Conservation (phyloP, 2,797 vertebrate genomes). For the Sandelia bainsii region DNA sequence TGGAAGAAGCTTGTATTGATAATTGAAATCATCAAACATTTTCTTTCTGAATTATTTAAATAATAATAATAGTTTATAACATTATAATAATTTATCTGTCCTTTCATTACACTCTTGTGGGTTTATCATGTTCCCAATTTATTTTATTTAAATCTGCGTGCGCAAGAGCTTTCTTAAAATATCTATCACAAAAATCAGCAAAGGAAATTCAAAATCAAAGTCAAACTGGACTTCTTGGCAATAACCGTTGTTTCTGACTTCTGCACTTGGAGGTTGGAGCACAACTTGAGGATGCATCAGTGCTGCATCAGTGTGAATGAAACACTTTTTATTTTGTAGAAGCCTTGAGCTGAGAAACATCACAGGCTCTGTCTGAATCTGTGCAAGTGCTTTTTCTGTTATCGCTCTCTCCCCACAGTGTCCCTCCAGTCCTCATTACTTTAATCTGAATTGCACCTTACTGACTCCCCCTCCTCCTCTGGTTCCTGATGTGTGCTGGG, state of each 20-base stretch:
- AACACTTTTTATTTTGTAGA: constrained; percentile 26
- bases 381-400: constrained; percentile 29
- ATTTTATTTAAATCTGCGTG: no score
- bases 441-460: constrained; percentile 54
- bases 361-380: constrained; percentile 22
- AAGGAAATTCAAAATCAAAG: no score
- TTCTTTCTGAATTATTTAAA: no score
- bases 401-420: constrained; percentile 20
- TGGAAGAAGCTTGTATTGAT: not conserved
- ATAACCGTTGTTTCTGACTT: not conserved
- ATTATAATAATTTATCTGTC: no score
- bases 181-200: no score
- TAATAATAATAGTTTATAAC: no score
- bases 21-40: no score
- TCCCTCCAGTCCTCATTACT: constrained; percentile 50
- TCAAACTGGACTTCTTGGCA: not conserved
- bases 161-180: no score
- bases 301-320: constrained; percentile 10
- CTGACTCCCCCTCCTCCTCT: not conserved
- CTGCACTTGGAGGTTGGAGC: constrained; percentile 4
- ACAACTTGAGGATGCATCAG: not conserved
- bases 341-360: constrained; percentile 28
- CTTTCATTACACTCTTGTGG: no score
- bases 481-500: constrained; percentile 16
- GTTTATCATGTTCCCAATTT: no score